Evolutionary conservation across 2,113 vertebrate genomes (phyloP).

Genomic region (Hassar affinis): DNA sequence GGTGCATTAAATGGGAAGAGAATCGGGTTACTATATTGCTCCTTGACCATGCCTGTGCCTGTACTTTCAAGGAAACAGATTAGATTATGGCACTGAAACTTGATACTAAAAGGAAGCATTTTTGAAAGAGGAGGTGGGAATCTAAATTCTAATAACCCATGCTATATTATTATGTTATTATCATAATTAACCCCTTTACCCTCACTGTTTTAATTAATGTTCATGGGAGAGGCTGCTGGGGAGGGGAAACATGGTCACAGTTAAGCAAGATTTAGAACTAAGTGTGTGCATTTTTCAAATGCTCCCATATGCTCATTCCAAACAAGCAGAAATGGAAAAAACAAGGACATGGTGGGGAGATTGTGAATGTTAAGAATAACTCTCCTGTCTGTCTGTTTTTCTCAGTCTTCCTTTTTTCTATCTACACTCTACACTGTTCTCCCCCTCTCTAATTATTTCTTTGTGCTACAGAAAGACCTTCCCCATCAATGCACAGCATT

Average conservation of each 20-base stretch:
- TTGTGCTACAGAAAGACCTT: slow-evolving; percentile 57
- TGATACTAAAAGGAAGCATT: slow-evolving; percentile 70
- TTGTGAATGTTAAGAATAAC: slow-evolving; percentile 29
- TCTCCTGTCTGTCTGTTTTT: slow-evolving; percentile 23
- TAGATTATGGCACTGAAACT: slow-evolving; percentile 70
- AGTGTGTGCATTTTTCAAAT: slow-evolving; percentile 73
- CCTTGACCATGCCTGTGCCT: slow-evolving; percentile 64
- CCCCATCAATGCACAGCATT: slow-evolving; percentile 70
- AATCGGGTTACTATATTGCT: slow-evolving; percentile 65
- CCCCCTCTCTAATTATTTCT: slow-evolving; percentile 22
- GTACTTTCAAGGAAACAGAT: slow-evolving; percentile 72
- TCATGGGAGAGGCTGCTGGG: slow-evolving; percentile 62
- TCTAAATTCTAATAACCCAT: slow-evolving; percentile 71
- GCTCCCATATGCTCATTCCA: slow-evolving; percentile 68
- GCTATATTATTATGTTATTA: slow-evolving; percentile 81
- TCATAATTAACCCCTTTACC: slow-evolving; percentile 77
- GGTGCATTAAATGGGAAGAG: slow-evolving; percentile 54
- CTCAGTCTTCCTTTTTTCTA: slow-evolving; percentile 23
- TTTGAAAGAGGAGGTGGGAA: slow-evolving; percentile 37
- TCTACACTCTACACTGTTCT: slow-evolving; percentile 18
- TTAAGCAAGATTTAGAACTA: slow-evolving; percentile 61
- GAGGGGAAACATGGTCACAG: slow-evolving; percentile 58
- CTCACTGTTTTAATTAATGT: slow-evolving; percentile 78
- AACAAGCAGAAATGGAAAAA: slow-evolving; percentile 32
- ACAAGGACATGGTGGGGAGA: slow-evolving; percentile 41